These are phyloP conservation scores for Bombus ignitus DNA, from an alignment of 1,140 invertebrate species.

Conservation along the genomic window DNA sequence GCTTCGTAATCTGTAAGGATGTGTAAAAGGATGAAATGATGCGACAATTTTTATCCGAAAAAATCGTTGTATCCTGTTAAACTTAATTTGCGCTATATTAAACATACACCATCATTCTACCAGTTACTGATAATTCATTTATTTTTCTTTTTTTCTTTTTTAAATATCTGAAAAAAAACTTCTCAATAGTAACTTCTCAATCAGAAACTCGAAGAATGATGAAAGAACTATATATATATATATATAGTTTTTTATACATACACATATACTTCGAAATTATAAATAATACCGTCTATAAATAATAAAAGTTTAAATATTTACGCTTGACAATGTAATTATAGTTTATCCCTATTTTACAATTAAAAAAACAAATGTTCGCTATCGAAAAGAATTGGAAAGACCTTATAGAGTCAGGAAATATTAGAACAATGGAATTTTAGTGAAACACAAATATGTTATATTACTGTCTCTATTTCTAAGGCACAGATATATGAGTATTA, in stretches of 20 bases:
- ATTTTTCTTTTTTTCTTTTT: no score
- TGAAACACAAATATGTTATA: constrained; percentile 41
- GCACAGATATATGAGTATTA: constrained; percentile 58
- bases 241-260: not conserved
- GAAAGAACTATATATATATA: not conserved
- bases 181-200: constrained; percentile 17
- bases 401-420: not conserved
- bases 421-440: constrained; percentile 1
- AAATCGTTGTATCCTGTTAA: not conserved
- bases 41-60: not conserved
- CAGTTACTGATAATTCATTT: constrained; percentile 20
- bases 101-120: not conserved
- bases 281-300: constrained; percentile 1
- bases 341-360: not conserved
- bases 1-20: constrained; percentile 28
- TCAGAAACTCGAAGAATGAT: constrained; percentile 54
- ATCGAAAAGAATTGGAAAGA: not conserved
- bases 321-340: not conserved
- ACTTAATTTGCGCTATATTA: not conserved
- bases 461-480: constrained; percentile 57
- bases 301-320: constrained; percentile 4
- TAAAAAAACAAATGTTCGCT: constrained; percentile 12
- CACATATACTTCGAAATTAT: constrained; percentile 1
- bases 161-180: constrained; percentile 5
- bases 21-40: constrained; percentile 12